These are phyloP conservation scores for Catamblyrhynchus diadema DNA, from an alignment of 2,797 vertebrate genomes.

Conservation along the genomic window DNA sequence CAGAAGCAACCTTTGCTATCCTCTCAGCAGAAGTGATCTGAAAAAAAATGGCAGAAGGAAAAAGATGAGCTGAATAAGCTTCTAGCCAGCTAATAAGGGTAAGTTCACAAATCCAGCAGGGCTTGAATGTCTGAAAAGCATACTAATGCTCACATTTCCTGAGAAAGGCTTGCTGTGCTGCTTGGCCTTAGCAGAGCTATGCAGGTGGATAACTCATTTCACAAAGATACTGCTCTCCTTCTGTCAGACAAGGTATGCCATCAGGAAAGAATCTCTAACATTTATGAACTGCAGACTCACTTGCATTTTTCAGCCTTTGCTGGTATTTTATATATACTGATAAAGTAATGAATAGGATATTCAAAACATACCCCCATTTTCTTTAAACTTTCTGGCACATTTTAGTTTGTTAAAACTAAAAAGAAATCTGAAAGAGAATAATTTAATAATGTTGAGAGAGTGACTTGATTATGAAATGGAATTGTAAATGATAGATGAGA, in stretches of 20 bases:
- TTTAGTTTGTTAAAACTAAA: not conserved
- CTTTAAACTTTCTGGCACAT: not conserved
- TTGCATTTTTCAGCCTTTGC: not conserved
- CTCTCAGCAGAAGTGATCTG: not conserved
- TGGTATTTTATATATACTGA: not conserved
- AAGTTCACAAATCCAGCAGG: not conserved
- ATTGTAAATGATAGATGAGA: not conserved
- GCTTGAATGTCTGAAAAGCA: not conserved
- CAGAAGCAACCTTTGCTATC: not conserved
- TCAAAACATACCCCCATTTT: not conserved
- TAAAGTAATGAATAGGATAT: not conserved
- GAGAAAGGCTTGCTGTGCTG: not conserved
- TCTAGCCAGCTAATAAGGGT: not conserved
- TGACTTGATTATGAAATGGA: not conserved
- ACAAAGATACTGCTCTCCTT: not conserved
- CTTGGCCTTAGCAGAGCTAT: not conserved
- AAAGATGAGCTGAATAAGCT: not conserved
- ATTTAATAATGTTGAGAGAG: not conserved
- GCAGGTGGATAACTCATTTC: not conserved
- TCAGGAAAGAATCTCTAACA: not conserved
- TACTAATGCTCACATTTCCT: not conserved
- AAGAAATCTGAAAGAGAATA: not conserved
- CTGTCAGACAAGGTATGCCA: not conserved
- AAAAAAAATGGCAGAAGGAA: not conserved
- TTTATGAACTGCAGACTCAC: not conserved